Evolutionary conservation across 2,113 vertebrate genomes (phyloP).

Genomic region (Daphoenositta chrysoptera): DNA sequence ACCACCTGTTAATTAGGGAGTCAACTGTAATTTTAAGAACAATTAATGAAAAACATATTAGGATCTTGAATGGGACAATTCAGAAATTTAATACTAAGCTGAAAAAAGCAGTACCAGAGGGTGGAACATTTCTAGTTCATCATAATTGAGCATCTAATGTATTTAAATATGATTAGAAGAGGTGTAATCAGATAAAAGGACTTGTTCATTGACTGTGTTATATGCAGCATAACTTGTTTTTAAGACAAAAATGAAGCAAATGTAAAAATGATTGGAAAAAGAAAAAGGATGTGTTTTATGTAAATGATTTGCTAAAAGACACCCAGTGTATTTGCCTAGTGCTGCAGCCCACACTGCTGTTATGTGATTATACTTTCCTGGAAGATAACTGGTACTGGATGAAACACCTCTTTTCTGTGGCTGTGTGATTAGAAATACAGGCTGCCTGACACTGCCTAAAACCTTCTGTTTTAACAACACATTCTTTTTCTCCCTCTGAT

Average conservation of each 20-base stretch:
- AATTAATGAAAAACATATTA: neutral
- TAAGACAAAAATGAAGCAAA: neutral
- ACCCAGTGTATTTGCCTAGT: neutral
- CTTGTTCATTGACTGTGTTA: neutral
- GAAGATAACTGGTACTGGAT: neutral
- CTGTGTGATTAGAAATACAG: fast-evolving
- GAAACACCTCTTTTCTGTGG: neutral
- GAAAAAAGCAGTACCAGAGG: neutral
- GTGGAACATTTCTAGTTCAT: neutral
- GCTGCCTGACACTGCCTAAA: fast-evolving
- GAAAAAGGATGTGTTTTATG: neutral
- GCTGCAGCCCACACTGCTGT: neutral
- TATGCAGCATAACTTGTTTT: neutral
- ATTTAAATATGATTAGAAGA: neutral
- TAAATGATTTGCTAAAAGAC: neutral
- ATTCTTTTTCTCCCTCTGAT: neutral
- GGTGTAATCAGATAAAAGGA: neutral
- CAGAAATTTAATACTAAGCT: neutral
- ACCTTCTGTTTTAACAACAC: neutral
- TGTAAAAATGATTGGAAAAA: neutral
- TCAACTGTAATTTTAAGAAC: neutral
- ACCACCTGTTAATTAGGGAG: neutral
- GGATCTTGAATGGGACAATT: neutral
- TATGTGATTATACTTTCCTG: neutral
- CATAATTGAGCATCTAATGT: neutral